Evolutionary conservation across 35 echinoderm and acorn worm genomes (phyloP), one percentile per base, ranked within the genome.

Genomic region (Holothuria glaberrima): DNA sequence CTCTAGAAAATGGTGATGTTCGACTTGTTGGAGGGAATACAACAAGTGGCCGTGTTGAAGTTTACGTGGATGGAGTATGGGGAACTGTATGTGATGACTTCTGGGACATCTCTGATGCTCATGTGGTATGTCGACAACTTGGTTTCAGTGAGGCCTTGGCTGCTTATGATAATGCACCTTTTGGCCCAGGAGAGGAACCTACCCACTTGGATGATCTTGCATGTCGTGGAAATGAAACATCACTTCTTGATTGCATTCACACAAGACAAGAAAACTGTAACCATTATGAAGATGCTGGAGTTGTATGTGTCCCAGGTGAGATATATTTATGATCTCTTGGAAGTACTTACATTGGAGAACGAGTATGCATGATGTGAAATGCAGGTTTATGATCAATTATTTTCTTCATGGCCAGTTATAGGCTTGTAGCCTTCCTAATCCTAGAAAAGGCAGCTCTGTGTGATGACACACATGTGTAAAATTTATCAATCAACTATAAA

Each of bases 231-330:
- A 66, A 22, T 10, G 83, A 87, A 46, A 19, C 0, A 6, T 28
- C 30, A 13, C 64, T 87, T 7, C 21, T 34, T 35, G 83, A 87
- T 12, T 87, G 83, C 63, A 36, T 17, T 21, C 57, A 61, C 38
- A 26, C 63, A 7, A 87, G 22, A 27, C 35, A 12, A 44, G 57
- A 28, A 25, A 87, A 87, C 20, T 87, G 83, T 34, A 20, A 35
- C 9, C 83, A 87, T 26, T 67, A 12, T 35, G 83, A 87, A 87
- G 83, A 87, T 48, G 83, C 83, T 26, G 83, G 83, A 30, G 83
- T 87, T 30, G 32, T 69, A 19, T 87, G 83, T 66, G 2, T 10
- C 17, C 12, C 83, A 9, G 48, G 50, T 48, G 48, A 83, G 50
- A 14, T 54, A 54, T 7, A 41, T 4, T 41, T 41, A n/a, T n/a